Evolutionary conservation across 2,113 vertebrate species (phyloP).

Genomic region (Falco punctatus): DNA sequence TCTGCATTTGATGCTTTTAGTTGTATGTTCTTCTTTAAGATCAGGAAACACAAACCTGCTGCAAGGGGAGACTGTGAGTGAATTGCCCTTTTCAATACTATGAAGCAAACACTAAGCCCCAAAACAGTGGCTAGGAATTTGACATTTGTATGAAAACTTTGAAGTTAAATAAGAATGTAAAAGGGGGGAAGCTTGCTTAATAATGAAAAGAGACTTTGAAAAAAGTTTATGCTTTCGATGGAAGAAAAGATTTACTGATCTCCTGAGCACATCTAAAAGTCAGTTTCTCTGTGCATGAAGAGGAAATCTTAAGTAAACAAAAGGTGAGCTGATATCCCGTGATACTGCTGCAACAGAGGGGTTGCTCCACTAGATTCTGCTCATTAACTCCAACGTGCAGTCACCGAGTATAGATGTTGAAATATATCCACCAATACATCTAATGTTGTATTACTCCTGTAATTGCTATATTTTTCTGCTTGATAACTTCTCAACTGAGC

Average conservation of each 20-base stretch:
- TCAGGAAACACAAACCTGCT: background rate
- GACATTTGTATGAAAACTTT: background rate
- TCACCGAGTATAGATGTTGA: background rate
- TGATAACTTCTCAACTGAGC: background rate
- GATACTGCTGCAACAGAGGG: background rate
- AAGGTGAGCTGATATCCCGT: background rate
- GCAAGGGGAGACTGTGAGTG: background rate
- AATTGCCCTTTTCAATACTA: background rate
- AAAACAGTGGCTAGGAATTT: background rate
- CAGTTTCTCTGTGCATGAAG: background rate
- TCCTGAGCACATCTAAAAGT: background rate
- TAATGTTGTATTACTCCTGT: background rate
- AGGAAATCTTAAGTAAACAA: background rate
- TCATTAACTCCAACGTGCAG: background rate
- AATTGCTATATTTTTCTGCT: background rate
- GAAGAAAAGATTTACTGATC: background rate
- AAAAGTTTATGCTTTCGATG: background rate
- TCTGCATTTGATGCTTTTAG: background rate
- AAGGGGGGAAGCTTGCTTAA: background rate
- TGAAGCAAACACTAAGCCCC: background rate
- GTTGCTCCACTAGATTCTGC: background rate
- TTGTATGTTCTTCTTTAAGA: background rate
- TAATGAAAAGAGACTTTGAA: background rate
- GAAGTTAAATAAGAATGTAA: background rate
- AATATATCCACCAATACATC: background rate